Evolutionary conservation across 2,797 vertebrate genomes (phyloP).

Genomic region (Phaenicophaeus curvirostris): DNA sequence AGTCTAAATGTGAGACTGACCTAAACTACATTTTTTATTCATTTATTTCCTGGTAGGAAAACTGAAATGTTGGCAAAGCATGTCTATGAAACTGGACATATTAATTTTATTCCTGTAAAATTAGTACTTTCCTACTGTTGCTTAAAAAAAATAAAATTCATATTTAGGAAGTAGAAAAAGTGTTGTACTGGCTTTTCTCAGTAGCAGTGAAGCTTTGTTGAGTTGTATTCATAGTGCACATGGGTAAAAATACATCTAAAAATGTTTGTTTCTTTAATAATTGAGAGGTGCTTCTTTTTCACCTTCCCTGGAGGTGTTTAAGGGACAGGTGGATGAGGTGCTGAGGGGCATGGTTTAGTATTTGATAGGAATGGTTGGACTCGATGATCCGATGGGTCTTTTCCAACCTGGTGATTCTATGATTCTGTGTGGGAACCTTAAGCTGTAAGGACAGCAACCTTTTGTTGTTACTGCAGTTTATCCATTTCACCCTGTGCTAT

Average conservation of each 20-base stretch:
- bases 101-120: not conserved
- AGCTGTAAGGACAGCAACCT: not conserved
- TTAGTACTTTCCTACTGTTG: not conserved
- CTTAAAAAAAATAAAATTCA: not conserved
- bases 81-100: not conserved
- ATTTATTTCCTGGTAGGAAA: not conserved
- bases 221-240: not conserved
- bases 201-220: not conserved
- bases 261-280: not conserved
- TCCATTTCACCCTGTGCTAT: not conserved
- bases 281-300: not conserved
- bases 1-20: not conserved
- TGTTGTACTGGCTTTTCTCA: not conserved
- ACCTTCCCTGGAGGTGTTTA: too few species aligned
- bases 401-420: too few species aligned
- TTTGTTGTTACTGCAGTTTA: not conserved
- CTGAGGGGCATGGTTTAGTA: too few species aligned
- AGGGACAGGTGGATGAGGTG: too few species aligned
- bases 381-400: too few species aligned
- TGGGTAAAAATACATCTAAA: not conserved
- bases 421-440: not conserved
- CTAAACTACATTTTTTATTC: fast-evolving
- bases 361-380: too few species aligned
- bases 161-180: not conserved
- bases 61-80: not conserved